phyloP scores from a whole-genome alignment of 2,888 invertebrate species.

The Drosophila neutralis region DNA sequence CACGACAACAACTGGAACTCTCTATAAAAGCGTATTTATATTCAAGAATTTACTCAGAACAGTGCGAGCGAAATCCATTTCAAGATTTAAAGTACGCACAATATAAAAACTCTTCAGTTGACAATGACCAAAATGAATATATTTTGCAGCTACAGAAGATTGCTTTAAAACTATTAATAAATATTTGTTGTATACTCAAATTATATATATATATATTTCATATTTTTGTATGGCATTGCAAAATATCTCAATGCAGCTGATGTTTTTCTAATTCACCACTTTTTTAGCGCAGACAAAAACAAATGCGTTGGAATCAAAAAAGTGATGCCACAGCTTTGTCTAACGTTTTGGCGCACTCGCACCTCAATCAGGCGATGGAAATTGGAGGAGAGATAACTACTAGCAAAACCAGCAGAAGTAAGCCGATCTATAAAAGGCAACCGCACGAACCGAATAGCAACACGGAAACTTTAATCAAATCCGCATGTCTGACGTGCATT shows the following conservation, averaged over 20 bases:
- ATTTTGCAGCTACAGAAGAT: too few species aligned
- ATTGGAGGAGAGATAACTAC: slow-evolving; percentile 11
- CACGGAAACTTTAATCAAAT: slow-evolving; percentile 56
- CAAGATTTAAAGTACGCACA: background rate
- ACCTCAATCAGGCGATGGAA: slow-evolving; percentile 14
- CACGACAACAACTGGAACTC: slow-evolving; percentile 54
- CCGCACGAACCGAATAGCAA: slow-evolving; percentile 30
- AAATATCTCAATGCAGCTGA: background rate
- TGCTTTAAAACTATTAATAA: too few species aligned
- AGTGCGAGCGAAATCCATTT: background rate
- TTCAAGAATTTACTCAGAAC: slow-evolving; percentile 1
- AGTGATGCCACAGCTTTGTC: background rate
- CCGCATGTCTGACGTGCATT: slow-evolving; percentile 58
- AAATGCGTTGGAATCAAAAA: background rate
- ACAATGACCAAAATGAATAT: background rate
- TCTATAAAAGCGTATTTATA: slow-evolving; percentile 13
- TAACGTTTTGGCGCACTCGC: slow-evolving; percentile 9
- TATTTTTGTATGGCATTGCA: background rate
- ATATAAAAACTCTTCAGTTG: background rate
- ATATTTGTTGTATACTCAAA: too few species aligned
- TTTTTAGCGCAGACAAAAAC: background rate
- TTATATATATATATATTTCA: background rate
- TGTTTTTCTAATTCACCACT: too few species aligned
- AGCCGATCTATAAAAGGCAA: background rate
- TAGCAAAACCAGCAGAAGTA: background rate